Percentiles rank a stretch among this genome's conserved stretches.
Conservation (phyloP, 2,797 vertebrate species). For the Myotis myotis region DNA sequence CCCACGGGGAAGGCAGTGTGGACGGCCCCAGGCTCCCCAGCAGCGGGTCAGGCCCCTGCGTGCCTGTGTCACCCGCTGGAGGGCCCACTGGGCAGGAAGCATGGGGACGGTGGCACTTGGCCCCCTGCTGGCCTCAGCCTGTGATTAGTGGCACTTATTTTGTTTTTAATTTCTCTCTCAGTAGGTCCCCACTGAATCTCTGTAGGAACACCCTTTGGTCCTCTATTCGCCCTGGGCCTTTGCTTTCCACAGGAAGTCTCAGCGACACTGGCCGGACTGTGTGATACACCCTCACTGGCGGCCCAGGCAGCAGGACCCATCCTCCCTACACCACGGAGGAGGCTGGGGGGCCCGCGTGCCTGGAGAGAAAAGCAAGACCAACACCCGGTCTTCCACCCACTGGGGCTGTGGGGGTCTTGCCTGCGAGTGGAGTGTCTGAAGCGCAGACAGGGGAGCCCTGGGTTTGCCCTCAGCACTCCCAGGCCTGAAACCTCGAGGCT, state of each 20-base stretch:
- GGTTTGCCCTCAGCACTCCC: fast-evolving
- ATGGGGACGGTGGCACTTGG: fast-evolving
- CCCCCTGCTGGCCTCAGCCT: not conserved
- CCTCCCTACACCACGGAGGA: fast-evolving
- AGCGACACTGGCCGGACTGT: fast-evolving
- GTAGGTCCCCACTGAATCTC: not conserved
- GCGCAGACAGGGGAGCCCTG: fast-evolving
- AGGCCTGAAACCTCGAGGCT: not conserved
- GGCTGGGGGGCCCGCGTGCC: not conserved
- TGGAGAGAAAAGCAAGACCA: not conserved
- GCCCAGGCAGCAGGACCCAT: fast-evolving
- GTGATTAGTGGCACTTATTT: not conserved
- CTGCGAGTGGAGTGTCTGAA: fast-evolving
- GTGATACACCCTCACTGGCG: not conserved
- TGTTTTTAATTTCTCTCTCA: not conserved
- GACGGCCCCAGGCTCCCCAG: too few species aligned
- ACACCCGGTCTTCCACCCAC: not conserved
- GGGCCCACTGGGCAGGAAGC: not conserved
- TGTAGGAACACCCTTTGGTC: not conserved
- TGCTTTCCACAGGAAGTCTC: not conserved
- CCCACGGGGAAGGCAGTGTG: fast-evolving
- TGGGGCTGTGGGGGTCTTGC: not conserved
- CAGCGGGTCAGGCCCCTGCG: not conserved
- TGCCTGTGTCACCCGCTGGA: fast-evolving
- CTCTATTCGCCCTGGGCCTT: not conserved